phyloP scores from a whole-genome alignment of 2,888 invertebrate genomes.

The Tridacna gigas region DNA sequence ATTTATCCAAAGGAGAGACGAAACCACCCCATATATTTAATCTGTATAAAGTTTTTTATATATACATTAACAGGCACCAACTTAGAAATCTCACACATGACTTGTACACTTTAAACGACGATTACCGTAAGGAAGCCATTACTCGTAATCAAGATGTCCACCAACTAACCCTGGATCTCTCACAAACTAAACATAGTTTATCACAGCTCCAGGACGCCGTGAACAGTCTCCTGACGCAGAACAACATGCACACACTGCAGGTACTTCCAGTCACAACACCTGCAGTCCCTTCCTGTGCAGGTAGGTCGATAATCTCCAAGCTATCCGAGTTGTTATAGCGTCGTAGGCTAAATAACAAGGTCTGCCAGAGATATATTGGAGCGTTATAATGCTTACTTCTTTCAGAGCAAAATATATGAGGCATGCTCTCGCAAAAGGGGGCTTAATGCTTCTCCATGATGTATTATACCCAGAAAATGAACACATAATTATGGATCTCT shows the following conservation, averaged over 20 bases:
- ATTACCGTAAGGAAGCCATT: slow-evolving; percentile 53
- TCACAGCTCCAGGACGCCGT: slow-evolving; percentile 33
- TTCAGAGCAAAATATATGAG: too few species aligned
- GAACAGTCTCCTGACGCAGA: slow-evolving; percentile 21
- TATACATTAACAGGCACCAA: slow-evolving; percentile 39
- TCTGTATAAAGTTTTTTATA: too few species aligned
- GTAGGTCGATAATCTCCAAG: background rate
- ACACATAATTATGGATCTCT: too few species aligned
- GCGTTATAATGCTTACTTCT: too few species aligned
- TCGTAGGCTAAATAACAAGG: too few species aligned
- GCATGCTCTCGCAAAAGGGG: too few species aligned
- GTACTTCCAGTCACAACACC: background rate
- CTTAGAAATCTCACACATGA: slow-evolving; percentile 51
- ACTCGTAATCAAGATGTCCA: slow-evolving; percentile 58
- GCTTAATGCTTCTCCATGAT: too few species aligned
- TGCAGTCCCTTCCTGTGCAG: slow-evolving; percentile 29
- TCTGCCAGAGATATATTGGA: too few species aligned
- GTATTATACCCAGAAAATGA: too few species aligned
- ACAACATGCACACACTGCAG: slow-evolving; percentile 12
- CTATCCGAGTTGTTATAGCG: too few species aligned
- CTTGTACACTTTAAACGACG: slow-evolving; percentile 51
- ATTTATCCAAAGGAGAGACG: too few species aligned
- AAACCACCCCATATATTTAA: too few species aligned
- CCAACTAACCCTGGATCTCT: slow-evolving; percentile 44
- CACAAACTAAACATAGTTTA: slow-evolving; percentile 40